A percentile compares a stretch with the other conserved stretches of the same genome.
phyloP scores from a whole-genome alignment of 2,113 vertebrate species.

The Callospermophilus lateralis region DNA sequence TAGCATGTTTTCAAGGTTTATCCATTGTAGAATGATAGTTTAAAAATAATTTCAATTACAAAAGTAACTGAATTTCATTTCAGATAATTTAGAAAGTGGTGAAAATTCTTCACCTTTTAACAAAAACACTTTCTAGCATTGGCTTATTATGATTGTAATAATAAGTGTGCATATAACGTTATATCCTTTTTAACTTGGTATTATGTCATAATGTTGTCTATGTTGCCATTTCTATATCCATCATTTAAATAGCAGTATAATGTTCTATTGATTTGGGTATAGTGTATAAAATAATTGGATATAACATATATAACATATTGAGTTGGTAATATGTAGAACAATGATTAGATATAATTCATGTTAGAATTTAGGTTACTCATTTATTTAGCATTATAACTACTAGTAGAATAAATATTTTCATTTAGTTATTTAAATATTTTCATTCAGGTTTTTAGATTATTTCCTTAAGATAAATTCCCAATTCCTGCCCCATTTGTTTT shows the following conservation, averaged over 20 bases:
- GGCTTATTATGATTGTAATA: constrained; percentile 37
- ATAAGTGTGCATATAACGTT: not conserved
- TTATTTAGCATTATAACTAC: constrained; percentile 39
- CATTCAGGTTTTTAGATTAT: constrained; percentile 45
- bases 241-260: constrained; percentile 37
- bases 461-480: not conserved
- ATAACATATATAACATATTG: not conserved
- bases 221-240: not conserved
- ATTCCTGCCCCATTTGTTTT: not conserved
- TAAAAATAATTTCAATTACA: constrained; percentile 39
- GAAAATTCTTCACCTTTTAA: not conserved
- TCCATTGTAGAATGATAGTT: constrained; percentile 26
- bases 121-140: not conserved
- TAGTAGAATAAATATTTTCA: constrained; percentile 26
- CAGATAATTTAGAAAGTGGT: not conserved
- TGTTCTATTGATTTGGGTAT: not conserved
- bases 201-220: not conserved
- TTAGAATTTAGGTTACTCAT: constrained; percentile 15
- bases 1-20: constrained; percentile 30
- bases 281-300: not conserved
- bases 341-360: constrained; percentile 1
- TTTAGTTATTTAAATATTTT: constrained; percentile 55
- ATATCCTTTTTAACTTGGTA: constrained; percentile 1
- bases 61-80: constrained; percentile 53
- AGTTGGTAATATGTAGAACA: not conserved